Evolutionary conservation across 2,113 vertebrate genomes (phyloP), one percentile per base, ranked within the genome.

Genomic region (Emydocephalus ijimae): DNA sequence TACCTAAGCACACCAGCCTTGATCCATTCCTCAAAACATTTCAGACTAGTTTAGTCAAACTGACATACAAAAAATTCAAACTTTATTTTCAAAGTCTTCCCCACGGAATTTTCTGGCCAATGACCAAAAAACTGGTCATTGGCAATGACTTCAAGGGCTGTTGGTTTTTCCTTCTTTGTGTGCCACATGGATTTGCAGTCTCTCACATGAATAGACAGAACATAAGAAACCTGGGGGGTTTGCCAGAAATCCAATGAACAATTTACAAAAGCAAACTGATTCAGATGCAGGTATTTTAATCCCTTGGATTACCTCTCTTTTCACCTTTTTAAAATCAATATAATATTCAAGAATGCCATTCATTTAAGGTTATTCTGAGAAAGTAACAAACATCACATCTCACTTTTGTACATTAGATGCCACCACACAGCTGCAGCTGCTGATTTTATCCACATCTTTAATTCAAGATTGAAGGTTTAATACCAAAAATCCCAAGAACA

Each of bases 91-190:
- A 29, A 21, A 56, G 12, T 9, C 12, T 39, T 55, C 20, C 6
- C 48, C 8, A 50, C 8, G 9, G 8, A 50, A 50, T 50, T 96
- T 96, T 92, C 94, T 74, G 91, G 93, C 92, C 26, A 92, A 56
- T 93, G 90, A 95, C 91, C 93, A 50, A 8, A 50, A 50, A 50
- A 50, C 48, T 48, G 48, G 48, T 69, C 87, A 93, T 0, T 90
- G 94, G 39, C 91, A 94, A 39, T 89, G 92, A 52, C 59, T 95
- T 92, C 1, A 2, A 96, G 93, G 50, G 64, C 39, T 11, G 86
- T 92, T 95, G 94, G 50, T 91, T 92, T 14, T 95, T 92, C 88
- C 43, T 95, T 94, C 90, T 94, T 96, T 95, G 90, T 93, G 94
- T 95, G 92, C 89, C 90, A 94, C 94, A 93, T 56, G 57, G 86